phyloP scores from a whole-genome alignment of 1,140 invertebrate species.

The Formica selysi region DNA sequence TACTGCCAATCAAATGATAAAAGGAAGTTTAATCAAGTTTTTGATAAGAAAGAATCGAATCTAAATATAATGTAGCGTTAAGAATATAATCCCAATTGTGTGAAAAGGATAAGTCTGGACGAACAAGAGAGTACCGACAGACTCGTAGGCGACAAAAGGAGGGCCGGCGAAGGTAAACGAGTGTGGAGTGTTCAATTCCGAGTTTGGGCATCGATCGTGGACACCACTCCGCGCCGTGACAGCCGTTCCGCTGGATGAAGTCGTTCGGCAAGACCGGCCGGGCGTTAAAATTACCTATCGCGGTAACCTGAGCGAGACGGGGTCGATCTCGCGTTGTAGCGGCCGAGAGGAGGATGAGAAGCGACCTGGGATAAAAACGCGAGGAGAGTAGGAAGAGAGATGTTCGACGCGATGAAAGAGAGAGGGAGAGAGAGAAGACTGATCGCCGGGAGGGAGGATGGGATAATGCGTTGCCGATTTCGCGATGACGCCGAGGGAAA shows the following conservation, averaged over 20 bases:
- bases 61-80: not conserved
- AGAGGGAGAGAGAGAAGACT: not conserved
- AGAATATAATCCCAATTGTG: not conserved
- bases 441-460: conserved; percentile 59
- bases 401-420: not conserved
- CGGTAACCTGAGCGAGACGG: conserved; percentile 70
- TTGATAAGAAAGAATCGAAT: not conserved
- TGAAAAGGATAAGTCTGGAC: not conserved
- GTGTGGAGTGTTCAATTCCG: conserved; percentile 41
- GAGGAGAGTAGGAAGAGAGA: conserved; percentile 1
- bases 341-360: conserved; percentile 33
- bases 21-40: not conserved
- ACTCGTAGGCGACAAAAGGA: conserved; percentile 8
- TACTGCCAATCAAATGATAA: not conserved
- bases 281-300: conserved; percentile 76
- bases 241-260: conserved; percentile 75
- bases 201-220: conserved; percentile 61
- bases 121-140: not conserved
- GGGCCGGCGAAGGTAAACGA: conserved; percentile 47
- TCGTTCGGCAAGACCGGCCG: conserved; percentile 71
- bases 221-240: conserved; percentile 41
- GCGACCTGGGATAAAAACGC: conserved; percentile 31
- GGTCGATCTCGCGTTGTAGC: conserved; percentile 58
- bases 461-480: conserved; percentile 78
- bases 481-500: conserved; percentile 74